Percentiles rank a stretch among this genome's conserved stretches.
Evolutionary conservation across 2,113 vertebrate genomes (phyloP).

Genomic region (Eclectus roratus): DNA sequence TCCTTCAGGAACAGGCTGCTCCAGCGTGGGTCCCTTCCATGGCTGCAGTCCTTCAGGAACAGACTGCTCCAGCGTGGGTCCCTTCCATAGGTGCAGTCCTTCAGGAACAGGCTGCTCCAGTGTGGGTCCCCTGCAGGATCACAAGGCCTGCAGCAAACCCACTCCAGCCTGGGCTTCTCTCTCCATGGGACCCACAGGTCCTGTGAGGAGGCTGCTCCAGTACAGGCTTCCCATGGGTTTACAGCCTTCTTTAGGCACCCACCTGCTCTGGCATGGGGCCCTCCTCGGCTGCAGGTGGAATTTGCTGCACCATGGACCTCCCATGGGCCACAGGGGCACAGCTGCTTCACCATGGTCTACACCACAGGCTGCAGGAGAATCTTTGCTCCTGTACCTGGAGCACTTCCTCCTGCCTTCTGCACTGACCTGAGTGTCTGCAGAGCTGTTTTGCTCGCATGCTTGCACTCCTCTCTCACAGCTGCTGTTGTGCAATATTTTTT

Average conservation of each 20-base stretch:
- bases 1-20: neutral
- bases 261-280: rapidly evolving
- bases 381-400: rapidly evolving
- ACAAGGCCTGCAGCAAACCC: neutral
- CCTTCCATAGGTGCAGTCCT: too few species aligned
- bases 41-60: neutral
- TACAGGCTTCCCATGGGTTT: rapidly evolving
- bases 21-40: neutral
- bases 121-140: rapidly evolving
- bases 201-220: neutral
- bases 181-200: neutral
- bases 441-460: neutral
- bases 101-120: neutral
- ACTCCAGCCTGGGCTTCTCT: rapidly evolving
- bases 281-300: neutral
- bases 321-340: rapidly evolving
- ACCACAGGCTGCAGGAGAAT: neutral
- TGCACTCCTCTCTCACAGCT: neutral
- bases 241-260: neutral
- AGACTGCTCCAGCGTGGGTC: rapidly evolving
- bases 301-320: rapidly evolving
- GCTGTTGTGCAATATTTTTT: neutral
- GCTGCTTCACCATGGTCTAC: neutral
- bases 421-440: neutral
- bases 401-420: neutral